phyloP scores from a whole-genome alignment of 2,113 vertebrate species.

The Aegithalos caudatus region DNA sequence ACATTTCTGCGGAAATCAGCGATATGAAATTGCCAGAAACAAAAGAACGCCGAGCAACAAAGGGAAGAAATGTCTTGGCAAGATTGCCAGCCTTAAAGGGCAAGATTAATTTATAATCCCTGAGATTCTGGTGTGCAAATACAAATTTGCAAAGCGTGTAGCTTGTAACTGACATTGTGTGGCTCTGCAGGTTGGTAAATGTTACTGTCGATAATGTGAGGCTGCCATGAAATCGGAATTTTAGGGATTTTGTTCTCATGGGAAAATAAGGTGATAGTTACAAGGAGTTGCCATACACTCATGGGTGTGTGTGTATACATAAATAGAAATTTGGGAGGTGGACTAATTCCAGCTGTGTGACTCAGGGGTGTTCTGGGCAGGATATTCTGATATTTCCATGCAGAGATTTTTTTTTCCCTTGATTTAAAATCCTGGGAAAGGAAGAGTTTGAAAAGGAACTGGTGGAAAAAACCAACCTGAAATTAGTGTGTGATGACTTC shows the following conservation, averaged over 20 bases:
- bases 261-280: not conserved
- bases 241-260: not conserved
- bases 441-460: not conserved
- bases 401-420: not conserved
- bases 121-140: slow-evolving; percentile 3
- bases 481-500: not conserved
- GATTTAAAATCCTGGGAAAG: not conserved
- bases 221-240: not conserved
- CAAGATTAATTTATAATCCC: slow-evolving; percentile 63
- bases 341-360: not conserved
- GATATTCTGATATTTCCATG: not conserved
- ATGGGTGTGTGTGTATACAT: fast-evolving
- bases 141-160: slow-evolving; percentile 1
- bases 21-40: not conserved
- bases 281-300: not conserved
- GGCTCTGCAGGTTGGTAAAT: slow-evolving; percentile 5
- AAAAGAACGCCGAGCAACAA: not conserved
- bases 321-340: not conserved
- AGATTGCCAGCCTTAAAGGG: slow-evolving; percentile 16
- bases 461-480: fast-evolving
- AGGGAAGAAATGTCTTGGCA: slow-evolving; percentile 31
- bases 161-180: not conserved
- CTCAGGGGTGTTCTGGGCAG: not conserved
- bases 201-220: not conserved
- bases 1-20: slow-evolving; percentile 38